phyloP scores from a whole-genome alignment of 2,888 invertebrate genomes.

The Aspidiotus destructor region DNA sequence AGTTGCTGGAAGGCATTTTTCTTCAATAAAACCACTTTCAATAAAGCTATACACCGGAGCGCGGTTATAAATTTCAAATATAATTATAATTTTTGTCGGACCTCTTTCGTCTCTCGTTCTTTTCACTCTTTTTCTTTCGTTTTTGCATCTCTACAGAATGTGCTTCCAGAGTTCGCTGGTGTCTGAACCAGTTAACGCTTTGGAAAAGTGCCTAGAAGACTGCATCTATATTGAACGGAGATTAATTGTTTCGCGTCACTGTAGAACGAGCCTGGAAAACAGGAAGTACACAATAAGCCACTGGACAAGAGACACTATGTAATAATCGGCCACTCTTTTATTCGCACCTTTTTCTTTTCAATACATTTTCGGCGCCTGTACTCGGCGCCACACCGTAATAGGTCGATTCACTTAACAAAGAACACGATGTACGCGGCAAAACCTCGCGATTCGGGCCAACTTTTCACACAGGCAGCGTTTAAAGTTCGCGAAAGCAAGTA shows the following conservation, averaged over 20 bases:
- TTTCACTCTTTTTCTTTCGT: no score
- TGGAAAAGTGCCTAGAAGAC: conserved; percentile 27
- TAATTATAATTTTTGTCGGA: conserved; percentile 21
- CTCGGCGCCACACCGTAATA: conserved; percentile 20
- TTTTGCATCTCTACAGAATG: no score
- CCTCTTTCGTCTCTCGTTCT: background rate
- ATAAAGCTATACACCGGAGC: conserved; percentile 17
- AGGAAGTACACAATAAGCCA: conserved; percentile 23
- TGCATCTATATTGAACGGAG: conserved; percentile 20
- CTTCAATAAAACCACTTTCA: conserved; percentile 1
- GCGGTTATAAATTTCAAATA: conserved; percentile 28
- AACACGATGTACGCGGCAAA: conserved; percentile 8
- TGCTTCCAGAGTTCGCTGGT: background rate
- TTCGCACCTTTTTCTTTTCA: conserved; percentile 26
- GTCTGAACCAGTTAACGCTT: conserved; percentile 19
- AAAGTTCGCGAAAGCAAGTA: background rate
- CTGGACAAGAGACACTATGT: background rate
- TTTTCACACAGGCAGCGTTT: background rate
- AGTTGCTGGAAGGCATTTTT: conserved; percentile 7
- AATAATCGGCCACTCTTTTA: conserved; percentile 9
- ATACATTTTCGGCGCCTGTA: conserved; percentile 25
- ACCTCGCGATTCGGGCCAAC: background rate
- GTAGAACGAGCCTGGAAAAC: conserved; percentile 26
- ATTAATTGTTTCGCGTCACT: conserved; percentile 26
- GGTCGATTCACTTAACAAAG: conserved; percentile 25